These are phyloP conservation scores for Neogobius melanostomus DNA, from an alignment of 2,113 vertebrate species.

Conservation along the genomic window DNA sequence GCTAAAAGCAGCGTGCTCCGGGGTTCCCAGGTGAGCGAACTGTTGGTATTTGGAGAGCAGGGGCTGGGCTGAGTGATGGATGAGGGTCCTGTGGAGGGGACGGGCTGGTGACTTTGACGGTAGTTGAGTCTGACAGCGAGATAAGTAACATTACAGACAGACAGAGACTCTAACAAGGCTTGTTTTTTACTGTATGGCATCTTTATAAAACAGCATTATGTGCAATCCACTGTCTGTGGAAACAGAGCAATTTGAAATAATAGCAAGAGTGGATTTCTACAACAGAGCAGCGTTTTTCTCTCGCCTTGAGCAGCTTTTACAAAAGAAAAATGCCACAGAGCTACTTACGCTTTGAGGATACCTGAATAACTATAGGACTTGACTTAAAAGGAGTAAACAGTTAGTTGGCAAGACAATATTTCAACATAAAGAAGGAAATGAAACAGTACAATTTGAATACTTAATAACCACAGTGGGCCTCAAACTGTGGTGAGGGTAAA, in stretches of 20 bases:
- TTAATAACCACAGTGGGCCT: no score
- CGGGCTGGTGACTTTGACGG: background rate
- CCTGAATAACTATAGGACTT: no score
- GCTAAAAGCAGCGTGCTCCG: background rate
- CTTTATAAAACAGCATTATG: background rate
- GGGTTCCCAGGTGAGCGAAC: background rate
- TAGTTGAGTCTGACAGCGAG: background rate
- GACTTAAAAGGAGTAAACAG: no score
- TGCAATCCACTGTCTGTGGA: background rate
- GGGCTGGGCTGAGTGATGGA: background rate
- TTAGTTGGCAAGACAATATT: no score
- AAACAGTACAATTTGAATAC: no score
- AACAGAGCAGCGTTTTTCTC: no score
- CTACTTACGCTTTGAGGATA: no score
- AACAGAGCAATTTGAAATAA: background rate
- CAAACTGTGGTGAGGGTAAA: no score
- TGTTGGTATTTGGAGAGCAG: slow-evolving; percentile 3
- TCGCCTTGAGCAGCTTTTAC: no score
- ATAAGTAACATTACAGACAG: background rate
- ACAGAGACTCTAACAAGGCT: background rate
- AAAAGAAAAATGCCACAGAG: no score
- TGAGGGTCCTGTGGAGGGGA: background rate
- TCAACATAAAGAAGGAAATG: no score
- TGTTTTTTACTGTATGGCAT: background rate
- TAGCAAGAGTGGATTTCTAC: background rate